Conservation (phyloP, 1,140 invertebrate genomes). For the Drosophila punjabiensis region DNA sequence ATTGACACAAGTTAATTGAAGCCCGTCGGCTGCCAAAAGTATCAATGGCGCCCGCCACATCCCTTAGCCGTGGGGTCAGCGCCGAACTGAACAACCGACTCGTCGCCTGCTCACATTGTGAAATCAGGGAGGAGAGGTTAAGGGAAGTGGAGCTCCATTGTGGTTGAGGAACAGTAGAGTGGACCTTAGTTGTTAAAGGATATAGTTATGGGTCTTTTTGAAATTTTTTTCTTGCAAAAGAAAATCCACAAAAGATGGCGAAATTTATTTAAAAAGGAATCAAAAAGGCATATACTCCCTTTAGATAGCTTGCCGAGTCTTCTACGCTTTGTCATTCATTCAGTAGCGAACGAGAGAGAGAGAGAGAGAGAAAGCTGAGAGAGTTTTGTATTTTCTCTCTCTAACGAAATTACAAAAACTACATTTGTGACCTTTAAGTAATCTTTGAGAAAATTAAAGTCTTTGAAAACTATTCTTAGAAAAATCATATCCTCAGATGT, state of each 20-base stretch:
- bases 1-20: slow-evolving; percentile 79
- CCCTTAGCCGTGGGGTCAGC: slow-evolving; percentile 56
- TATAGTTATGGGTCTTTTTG: no score
- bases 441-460: no score
- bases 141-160: neutral
- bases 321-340: neutral
- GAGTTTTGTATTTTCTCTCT: no score
- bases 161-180: neutral
- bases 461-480: no score
- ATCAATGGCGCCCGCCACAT: slow-evolving; percentile 55
- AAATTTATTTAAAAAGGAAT: neutral
- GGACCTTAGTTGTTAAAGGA: slow-evolving; percentile 2
- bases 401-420: neutral
- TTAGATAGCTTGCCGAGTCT: no score
- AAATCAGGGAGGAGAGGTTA: neutral
- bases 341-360: neutral
- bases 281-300: neutral
- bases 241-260: no score
- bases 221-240: no score
- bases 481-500: neutral
- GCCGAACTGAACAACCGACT: slow-evolving; percentile 68
- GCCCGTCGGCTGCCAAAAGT: slow-evolving; percentile 61
- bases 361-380: neutral
- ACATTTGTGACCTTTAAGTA: neutral
- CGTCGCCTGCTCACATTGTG: slow-evolving; percentile 42